Conservation (phyloP, 2,888 invertebrate genomes). For the Idaea biselata region DNA sequence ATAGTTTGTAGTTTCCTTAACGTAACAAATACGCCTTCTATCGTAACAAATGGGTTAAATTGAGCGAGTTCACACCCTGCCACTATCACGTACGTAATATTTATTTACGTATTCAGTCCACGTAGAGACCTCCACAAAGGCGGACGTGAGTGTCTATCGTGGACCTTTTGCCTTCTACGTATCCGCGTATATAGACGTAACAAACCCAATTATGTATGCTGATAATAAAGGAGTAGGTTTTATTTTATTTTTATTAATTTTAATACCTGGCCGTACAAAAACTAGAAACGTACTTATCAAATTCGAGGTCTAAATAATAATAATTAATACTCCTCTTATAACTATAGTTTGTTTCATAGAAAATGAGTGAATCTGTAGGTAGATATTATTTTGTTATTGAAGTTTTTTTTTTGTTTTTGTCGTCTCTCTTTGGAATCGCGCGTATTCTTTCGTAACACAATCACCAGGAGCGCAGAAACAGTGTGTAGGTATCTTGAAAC, state of each 20-base stretch:
- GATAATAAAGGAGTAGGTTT: slow-evolving; percentile 18
- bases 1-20: neutral
- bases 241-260: neutral
- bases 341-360: neutral
- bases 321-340: neutral
- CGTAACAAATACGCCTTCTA: neutral
- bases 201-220: slow-evolving; percentile 13
- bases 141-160: slow-evolving; percentile 59
- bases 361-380: neutral
- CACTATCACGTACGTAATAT: slow-evolving; percentile 30
- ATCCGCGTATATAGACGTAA: slow-evolving; percentile 29
- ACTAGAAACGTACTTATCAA: neutral
- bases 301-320: neutral
- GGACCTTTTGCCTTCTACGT: slow-evolving; percentile 36
- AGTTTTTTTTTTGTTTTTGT: neutral
- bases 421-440: slow-evolving; percentile 45
- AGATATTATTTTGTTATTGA: neutral
- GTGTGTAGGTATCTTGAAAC: slow-evolving; percentile 40
- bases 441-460: slow-evolving; percentile 76
- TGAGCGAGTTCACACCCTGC: slow-evolving; percentile 46
- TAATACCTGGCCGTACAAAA: neutral
- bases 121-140: slow-evolving; percentile 65
- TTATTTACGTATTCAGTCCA: slow-evolving; percentile 46
- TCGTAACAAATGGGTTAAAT: slow-evolving; percentile 37
- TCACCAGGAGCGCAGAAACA: slow-evolving; percentile 70